Conservation (phyloP, 2,113 vertebrate genomes). For the Syngnathoides biaculeatus region DNA sequence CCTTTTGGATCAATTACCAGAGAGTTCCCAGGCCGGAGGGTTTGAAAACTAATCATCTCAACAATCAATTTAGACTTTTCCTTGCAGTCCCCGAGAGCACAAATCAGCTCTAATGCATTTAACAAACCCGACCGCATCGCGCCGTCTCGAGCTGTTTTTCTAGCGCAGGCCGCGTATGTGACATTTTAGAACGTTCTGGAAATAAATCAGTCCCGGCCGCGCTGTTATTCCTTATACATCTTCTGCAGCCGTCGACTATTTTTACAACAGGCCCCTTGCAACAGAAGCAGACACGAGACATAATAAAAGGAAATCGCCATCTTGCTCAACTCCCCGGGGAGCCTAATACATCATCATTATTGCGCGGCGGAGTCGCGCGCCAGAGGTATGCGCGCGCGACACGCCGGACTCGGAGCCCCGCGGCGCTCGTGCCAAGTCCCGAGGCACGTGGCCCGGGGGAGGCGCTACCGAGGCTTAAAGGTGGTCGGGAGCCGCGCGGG, state of each 20-base stretch:
- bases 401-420: neutral
- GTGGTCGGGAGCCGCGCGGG: neutral
- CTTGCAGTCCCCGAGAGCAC: conserved; percentile 43
- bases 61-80: conserved; percentile 49
- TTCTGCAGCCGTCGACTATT: conserved; percentile 67
- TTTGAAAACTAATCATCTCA: conserved; percentile 42
- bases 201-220: conserved; percentile 67
- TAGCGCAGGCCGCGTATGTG: conserved; percentile 67
- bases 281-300: conserved; percentile 69
- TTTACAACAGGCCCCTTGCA: conserved; percentile 67
- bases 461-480: conserved; percentile 22
- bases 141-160: conserved; percentile 66
- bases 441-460: neutral
- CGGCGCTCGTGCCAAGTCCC: neutral
- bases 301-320: conserved; percentile 75
- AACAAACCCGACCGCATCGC: conserved; percentile 65
- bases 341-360: conserved; percentile 69
- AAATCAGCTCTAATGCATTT: conserved; percentile 69
- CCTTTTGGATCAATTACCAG: conserved; percentile 21
- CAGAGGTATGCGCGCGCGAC: conserved; percentile 51
- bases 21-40: conserved; percentile 14
- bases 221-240: conserved; percentile 62
- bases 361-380: conserved; percentile 19
- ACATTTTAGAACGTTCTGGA: conserved; percentile 70
- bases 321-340: conserved; percentile 53